Percentiles rank a stretch among this genome's conserved stretches.
phyloP scores from a whole-genome alignment of 2,113 vertebrate genomes.

The Charina bottae region DNA sequence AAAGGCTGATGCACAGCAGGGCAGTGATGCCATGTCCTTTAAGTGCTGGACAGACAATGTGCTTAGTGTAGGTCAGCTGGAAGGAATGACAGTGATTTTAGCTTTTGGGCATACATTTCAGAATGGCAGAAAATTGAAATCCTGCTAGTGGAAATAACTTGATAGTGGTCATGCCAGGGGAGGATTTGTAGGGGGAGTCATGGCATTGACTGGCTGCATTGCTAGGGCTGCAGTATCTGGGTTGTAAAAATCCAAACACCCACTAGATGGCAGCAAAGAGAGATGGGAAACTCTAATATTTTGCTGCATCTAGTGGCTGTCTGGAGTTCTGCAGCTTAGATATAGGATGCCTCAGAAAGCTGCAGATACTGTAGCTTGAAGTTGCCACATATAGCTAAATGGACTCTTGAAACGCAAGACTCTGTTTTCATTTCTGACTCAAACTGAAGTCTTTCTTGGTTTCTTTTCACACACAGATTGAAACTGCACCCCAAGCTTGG shows the following conservation, averaged over 20 bases:
- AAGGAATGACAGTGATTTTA: neutral
- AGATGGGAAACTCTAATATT: neutral
- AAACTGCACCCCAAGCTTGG: neutral
- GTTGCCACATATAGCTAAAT: neutral
- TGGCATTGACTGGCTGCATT: neutral
- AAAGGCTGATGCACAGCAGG: neutral
- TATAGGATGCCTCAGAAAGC: neutral
- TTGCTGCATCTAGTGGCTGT: neutral
- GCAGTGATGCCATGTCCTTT: neutral
- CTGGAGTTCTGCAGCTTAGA: neutral
- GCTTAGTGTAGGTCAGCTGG: neutral
- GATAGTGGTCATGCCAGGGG: neutral
- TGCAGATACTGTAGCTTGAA: neutral
- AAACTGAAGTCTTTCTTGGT: neutral
- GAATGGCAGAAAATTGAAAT: neutral
- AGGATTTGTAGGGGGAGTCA: neutral
- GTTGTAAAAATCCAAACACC: neutral
- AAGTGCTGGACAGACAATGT: neutral
- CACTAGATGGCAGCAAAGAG: neutral
- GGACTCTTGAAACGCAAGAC: neutral
- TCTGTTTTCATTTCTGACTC: neutral
- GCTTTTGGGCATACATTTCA: neutral
- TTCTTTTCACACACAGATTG: neutral
- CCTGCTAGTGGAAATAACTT: neutral
- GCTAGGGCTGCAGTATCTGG: neutral